Evolutionary conservation across 2,888 invertebrate genomes (phyloP).

Genomic region (Labia minor): DNA sequence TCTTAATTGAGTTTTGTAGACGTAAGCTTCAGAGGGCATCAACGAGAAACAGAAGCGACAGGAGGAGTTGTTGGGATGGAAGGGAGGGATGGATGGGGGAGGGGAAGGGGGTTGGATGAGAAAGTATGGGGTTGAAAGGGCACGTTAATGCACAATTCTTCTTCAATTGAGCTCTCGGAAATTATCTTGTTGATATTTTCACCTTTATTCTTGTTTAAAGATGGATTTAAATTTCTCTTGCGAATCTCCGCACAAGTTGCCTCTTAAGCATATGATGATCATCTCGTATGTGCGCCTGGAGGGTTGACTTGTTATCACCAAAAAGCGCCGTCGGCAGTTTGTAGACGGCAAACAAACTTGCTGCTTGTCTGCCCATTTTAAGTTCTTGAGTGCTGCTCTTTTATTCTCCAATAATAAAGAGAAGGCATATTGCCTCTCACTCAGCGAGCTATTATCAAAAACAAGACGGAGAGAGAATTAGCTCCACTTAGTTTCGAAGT

Average conservation of each 20-base stretch:
- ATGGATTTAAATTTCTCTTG: constrained; percentile 7
- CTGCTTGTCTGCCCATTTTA: neutral
- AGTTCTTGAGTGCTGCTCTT: constrained; percentile 2
- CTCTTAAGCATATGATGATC: constrained; percentile 13
- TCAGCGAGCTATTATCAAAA: neutral
- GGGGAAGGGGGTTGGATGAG: no score
- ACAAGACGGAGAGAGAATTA: neutral
- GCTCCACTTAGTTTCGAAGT: constrained; percentile 4
- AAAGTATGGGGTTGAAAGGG: no score
- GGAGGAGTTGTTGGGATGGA: no score
- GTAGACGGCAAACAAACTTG: constrained; percentile 7
- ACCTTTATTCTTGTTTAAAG: constrained; percentile 2
- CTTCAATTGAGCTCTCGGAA: neutral
- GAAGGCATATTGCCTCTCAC: constrained; percentile 7
- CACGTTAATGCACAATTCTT: constrained; percentile 1
- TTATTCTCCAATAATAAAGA: constrained; percentile 3
- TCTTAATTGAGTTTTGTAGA: constrained; percentile 13
- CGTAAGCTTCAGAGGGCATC: constrained; percentile 3
- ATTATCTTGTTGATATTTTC: constrained; percentile 1
- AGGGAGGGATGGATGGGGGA: no score
- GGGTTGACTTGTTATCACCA: constrained; percentile 13
- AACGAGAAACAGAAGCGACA: constrained; percentile 2
- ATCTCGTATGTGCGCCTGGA: neutral
- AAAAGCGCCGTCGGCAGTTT: constrained; percentile 1
- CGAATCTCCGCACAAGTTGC: neutral